A percentile compares a stretch with the other conserved stretches of the same genome.
phyloP scores from a whole-genome alignment of 2,797 vertebrate genomes.

The Falco berigora region DNA sequence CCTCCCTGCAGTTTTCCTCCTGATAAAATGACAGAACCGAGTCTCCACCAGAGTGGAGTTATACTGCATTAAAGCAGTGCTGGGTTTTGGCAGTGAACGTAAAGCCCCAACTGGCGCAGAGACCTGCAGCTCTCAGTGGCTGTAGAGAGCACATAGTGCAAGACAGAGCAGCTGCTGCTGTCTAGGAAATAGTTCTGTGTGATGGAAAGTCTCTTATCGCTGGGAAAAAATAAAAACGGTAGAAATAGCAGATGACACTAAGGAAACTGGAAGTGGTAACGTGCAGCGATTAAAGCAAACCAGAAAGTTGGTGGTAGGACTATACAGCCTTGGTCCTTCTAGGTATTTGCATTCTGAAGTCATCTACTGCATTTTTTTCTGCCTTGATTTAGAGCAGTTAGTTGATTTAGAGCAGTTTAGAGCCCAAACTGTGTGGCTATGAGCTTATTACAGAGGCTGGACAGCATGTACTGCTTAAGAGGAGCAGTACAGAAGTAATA shows the following conservation, averaged over 20 bases:
- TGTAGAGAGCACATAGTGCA: neutral
- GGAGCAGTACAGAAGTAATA: neutral
- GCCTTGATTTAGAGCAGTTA: neutral
- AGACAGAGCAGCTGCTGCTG: slow-evolving; percentile 15
- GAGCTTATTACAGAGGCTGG: neutral
- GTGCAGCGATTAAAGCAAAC: neutral
- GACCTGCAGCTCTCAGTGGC: neutral
- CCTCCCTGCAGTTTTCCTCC: neutral
- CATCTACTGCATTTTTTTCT: neutral
- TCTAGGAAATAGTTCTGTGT: neutral
- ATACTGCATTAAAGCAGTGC: neutral
- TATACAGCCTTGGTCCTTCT: neutral
- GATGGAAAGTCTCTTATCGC: neutral
- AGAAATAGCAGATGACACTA: neutral
- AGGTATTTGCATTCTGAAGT: neutral
- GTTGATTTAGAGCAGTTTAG: no score
- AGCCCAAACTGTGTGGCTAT: neutral
- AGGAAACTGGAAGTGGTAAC: neutral
- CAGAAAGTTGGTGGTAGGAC: neutral
- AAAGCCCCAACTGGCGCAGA: neutral
- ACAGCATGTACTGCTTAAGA: neutral
- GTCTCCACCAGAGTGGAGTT: neutral
- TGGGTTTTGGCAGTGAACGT: neutral
- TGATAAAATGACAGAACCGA: neutral
- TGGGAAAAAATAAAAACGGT: neutral